A percentile compares a stretch with the other conserved stretches of the same genome.
Evolutionary conservation across 2,888 invertebrate genomes (phyloP).

Genomic region (Mactromeris polynyma): DNA sequence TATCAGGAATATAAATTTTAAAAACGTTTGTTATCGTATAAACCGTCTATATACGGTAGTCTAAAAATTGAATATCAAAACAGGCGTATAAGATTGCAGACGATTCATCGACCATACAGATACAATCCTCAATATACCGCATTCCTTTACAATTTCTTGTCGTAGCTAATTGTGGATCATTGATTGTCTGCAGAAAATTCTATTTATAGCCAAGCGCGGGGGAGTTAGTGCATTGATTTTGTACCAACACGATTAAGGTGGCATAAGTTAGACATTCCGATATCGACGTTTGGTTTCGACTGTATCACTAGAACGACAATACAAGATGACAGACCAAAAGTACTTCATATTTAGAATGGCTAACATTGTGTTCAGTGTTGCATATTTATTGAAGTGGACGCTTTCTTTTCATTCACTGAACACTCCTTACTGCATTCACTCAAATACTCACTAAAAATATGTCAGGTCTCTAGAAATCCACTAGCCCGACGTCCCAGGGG

Average conservation of each 20-base stretch:
- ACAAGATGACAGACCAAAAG: neutral
- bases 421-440: no score
- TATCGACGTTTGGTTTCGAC: neutral
- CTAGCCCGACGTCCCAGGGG: no score
- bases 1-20: no score
- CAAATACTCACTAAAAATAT: neutral
- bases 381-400: no score
- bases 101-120: neutral
- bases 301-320: neutral
- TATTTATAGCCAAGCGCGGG: conserved; percentile 40
- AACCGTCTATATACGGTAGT: no score
- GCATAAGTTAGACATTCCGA: conserved; percentile 24
- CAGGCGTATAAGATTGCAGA: neutral
- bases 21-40: no score
- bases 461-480: no score
- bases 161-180: neutral
- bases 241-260: conserved; percentile 22
- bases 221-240: conserved; percentile 43
- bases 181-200: conserved; percentile 30
- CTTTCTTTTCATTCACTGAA: no score
- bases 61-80: no score
- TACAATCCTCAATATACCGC: neutral
- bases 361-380: no score
- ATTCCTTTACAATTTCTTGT: neutral
- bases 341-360: no score